Base-by-base conservation (phyloP, 30 jellyfish, hydroid and myxozoan species). In the Aurelia sp. region DNA sequence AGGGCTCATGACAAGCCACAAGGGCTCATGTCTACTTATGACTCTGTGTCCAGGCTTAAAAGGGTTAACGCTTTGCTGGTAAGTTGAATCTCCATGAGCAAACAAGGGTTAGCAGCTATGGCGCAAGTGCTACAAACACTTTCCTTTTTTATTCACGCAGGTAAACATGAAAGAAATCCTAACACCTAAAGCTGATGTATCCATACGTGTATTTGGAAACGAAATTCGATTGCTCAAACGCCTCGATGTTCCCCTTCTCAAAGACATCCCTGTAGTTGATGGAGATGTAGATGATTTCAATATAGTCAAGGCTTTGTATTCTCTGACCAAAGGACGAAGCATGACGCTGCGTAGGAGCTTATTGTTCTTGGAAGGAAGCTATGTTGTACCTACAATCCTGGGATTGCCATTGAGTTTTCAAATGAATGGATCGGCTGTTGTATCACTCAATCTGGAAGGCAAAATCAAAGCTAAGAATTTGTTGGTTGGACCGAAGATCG, bases 341-440 rank as follows among this genome's bases (percentile, higher is more conserved):
- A 62, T 40, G 20, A 66, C 97, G 41, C 67, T 89, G 13, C 92
- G 90, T 62, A 74, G 87, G 68, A 95, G 86, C 67, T 67, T 86
- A 63, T 40, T 95, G 7, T 79, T 89, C 55, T 65, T 95, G 59
- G 99, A 95, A 86, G 96, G 90, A 17, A 71, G 80, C 35, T 94
- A 84, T 63, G 61, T 82, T 67, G 93, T 95, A 51, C 99, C 99
- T 8, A 89, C 99, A 1, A 78, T 89, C 12, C 71, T 86, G 64
- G 99, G 99, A 12, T 52, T 95, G 65, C 97, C 99, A 2, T 86
- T 95, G 12, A 91, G 87, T 19, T 84, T 95, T 33, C 97, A 81
- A 24, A 57, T 90, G 78, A 95, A 95, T 87, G 97, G 99, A 18
- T 82, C 97, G 48, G 96, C 99, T 21, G 87, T 91, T 6, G 78